phyloP scores from a whole-genome alignment of 2,113 vertebrate genomes.

The Phainopepla nitens region DNA sequence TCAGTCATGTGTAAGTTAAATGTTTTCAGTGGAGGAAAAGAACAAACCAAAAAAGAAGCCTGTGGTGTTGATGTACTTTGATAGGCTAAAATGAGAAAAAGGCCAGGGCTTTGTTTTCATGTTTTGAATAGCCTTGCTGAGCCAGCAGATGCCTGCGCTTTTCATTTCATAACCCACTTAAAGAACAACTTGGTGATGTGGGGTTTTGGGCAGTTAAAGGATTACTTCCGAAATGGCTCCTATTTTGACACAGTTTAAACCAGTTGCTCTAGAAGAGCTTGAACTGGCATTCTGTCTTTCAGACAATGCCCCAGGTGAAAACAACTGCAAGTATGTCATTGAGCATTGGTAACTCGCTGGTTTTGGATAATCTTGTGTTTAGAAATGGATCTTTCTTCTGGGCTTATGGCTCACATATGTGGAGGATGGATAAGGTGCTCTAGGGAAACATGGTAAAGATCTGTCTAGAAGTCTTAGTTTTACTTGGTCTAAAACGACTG shows the following conservation, averaged over 20 bases:
- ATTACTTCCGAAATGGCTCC: background rate
- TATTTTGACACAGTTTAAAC: background rate
- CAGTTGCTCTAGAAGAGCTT: background rate
- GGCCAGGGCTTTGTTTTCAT: background rate
- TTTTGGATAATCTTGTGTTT: background rate
- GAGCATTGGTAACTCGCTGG: background rate
- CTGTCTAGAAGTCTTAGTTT: background rate
- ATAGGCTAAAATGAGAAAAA: background rate
- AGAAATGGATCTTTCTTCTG: background rate
- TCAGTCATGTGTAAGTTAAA: background rate
- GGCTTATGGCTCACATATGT: fast-evolving
- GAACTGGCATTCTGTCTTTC: background rate
- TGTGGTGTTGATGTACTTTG: background rate
- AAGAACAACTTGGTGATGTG: background rate
- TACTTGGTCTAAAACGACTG: background rate
- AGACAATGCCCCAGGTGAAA: background rate
- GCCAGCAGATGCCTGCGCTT: background rate
- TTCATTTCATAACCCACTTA: background rate
- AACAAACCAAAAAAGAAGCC: background rate
- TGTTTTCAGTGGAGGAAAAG: background rate
- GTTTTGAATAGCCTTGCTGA: constrained; percentile 6
- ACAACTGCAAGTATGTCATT: background rate
- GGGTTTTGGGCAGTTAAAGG: background rate
- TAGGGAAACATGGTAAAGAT: background rate
- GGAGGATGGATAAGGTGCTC: background rate